Base-by-base conservation (phyloP, 2,113 vertebrate genomes). In the Dipodomys spectabilis region DNA sequence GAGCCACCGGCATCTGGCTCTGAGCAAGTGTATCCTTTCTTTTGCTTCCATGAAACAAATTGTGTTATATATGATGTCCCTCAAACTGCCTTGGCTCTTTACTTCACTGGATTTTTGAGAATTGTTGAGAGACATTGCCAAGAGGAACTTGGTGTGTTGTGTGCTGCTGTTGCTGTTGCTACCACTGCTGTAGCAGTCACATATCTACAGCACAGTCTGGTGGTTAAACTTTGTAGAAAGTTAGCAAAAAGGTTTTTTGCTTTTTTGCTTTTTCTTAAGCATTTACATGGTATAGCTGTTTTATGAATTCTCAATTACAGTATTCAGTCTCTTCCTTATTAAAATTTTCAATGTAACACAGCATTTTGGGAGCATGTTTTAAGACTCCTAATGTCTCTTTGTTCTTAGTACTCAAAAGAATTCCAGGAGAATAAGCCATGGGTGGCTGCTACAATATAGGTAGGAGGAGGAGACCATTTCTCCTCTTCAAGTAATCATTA, bases 21-120 rank as follows among this genome's bases (percentile, higher is more conserved):
- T 57, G 53, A 18, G 53, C 15, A 13, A 57, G 12, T 16, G 18
- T 57, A 57, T 57, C 53, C 15, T 64, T 64, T 64, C 19, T 64
- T 35, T 82, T 95, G 44, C 23, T 79, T 94, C 28, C 5, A 28
- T 44, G 57, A 85, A 78, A 28, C 60, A 67, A 75, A 25, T 93
- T 30, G 84, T 97, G 81, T 93, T 30, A 82, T 97, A 79, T 81
- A 4, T 96, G 64, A 90, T 94, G 88, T 92, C 1, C 94, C 88
- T 90, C 44, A 44, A 95, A 86, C 79, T 23, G 0, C 69, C 27
- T 62, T 96, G 3, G 28, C 49, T 75, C 94, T 94, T 77, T 93
- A 18, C 11, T 86, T 88, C 39, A 0, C 4, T 30, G 69, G 82
- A 32, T 35, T 53, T 64, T 35, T 0, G 5, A 22, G 65, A 68